Base-by-base conservation (phyloP, 2,113 vertebrate genomes). In the Tricholaema leucomelas region DNA sequence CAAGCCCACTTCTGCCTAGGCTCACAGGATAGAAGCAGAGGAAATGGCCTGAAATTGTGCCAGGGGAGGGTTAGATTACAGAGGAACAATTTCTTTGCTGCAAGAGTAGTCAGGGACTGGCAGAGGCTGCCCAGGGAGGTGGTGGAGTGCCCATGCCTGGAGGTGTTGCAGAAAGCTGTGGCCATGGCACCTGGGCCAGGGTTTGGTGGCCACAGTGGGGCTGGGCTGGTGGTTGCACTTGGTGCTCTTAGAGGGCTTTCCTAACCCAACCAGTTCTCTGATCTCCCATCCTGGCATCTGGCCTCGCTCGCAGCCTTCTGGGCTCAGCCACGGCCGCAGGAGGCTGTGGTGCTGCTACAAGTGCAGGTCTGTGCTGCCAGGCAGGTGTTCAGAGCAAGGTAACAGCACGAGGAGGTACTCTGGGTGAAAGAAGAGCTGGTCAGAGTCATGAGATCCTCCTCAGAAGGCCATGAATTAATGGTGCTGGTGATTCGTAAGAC, bases 381-480 rank as follows among this genome's bases (percentile, higher is more conserved):
- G 71, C 52, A 38, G 60, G 61, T n/a, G 46, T 35, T 77, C 6
- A 54, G 27, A 81, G 88, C 69, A 52, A 54, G 66, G 84, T 66
- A 61, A 3, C 23, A 74, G 81, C 73, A 46, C 70, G 36, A 27
- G 10, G n/a, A 44, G 69, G 9, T 55, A 1, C 69, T 78, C 28
- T 20, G 50, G 69, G 54, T 85, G 66, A 87, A 93, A 30, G 14
- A 38, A 66, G 60, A 48, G 82, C 77, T 82, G 46, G 85, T n/a
- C 80, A 82, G 36, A 76, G 66, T 76, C 73, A 87, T 87, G 63
- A 89, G 71, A 63, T 83, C 28, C 46, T 81, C 35, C 63, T 88
- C 80, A 84, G 78, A 92, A 93, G 91, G 36, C 81, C 79, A 73
- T 94, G 93, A 94, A 95, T 96, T 93, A 92, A 88, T 79, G 81